A percentile compares a stretch with the other conserved stretches of the same genome.
phyloP scores from a whole-genome alignment of 2,888 invertebrate genomes.

The Ornithoptera priamus region DNA sequence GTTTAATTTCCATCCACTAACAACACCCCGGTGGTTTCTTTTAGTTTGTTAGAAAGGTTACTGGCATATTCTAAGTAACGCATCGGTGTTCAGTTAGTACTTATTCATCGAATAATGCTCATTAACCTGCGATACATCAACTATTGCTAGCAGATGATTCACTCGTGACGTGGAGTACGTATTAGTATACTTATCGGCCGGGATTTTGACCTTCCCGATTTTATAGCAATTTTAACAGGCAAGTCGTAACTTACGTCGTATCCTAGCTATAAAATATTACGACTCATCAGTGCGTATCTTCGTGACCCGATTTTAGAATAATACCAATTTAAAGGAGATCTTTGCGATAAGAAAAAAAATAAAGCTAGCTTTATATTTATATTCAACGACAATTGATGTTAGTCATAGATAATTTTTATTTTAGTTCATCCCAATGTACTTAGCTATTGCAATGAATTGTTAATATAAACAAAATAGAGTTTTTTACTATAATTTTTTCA shows the following conservation, averaged over 20 bases:
- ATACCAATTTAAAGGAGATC: conserved; percentile 28
- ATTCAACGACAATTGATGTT: conserved; percentile 13
- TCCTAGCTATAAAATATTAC: conserved; percentile 51
- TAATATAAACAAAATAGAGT: background rate
- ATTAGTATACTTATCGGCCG: conserved; percentile 43
- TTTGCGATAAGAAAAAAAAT: conserved; percentile 27
- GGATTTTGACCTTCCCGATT: conserved; percentile 60
- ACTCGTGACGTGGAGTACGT: conserved; percentile 37
- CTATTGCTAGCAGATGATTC: conserved; percentile 38
- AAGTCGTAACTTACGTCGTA: conserved; percentile 39
- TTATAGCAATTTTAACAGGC: conserved; percentile 53
- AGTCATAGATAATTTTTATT: conserved; percentile 23
- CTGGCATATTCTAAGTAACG: no score
- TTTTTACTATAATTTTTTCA: no score
- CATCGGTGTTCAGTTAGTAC: background rate
- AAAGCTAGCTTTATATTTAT: conserved; percentile 12
- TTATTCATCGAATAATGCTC: background rate
- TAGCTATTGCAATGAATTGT: conserved; percentile 5
- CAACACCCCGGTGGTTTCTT: no score
- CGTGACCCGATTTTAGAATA: conserved; percentile 46
- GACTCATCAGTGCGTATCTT: conserved; percentile 33
- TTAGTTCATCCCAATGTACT: background rate
- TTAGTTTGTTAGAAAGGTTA: no score
- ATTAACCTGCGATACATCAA: background rate
- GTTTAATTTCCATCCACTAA: no score